Base-by-base conservation (phyloP, 1,140 invertebrate species). In the Nixonia krombeini region DNA sequence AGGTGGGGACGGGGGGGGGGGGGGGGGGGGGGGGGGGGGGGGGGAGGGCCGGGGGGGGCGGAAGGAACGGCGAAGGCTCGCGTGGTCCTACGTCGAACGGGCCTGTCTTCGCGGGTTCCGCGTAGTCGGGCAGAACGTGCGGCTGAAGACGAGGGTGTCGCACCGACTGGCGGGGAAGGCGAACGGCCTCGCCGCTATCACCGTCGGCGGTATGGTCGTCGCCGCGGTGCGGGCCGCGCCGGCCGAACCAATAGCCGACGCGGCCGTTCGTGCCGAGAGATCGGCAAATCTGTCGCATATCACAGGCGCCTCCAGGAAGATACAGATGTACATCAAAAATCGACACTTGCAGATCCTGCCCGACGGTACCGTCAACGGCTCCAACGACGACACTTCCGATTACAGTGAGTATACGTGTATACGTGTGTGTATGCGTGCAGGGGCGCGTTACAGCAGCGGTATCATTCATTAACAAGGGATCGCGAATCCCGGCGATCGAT, bases 261-360 rank as follows among this genome's bases (percentile, higher is more conserved):
- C 78, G 12, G 70, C 69, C 12, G 70, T 71, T 4, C 71, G 82
- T 23, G 76, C 79, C 64, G 89, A 90, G 77, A 88, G 91, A 78
- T 91, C 90, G 70, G 90, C 91, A 74, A 90, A 91, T 85, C 85
- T 93, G 72, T 91, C 91, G 55, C 89, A 91, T 79, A 90, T 91
- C 75, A 90, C 88, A 13, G 91, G 91, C 72, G 88, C 89, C 15
- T 89, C 89, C 13, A 86, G 91, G 51, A 92, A 91, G 73, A 92
- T 93, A 70, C 91, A 91, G 81, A 89, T 94, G 87, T 92, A 90
- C 84, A 89, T 94, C 77, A 93, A 91, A 81, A 92, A 93, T 84
- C 87, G 89, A 55, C 90, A 91, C 77, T 86, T 94, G 58, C 92
- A 93, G 83, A 86, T 94, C 46, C 76, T 92, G 79, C 90, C 91